Base-by-base conservation (phyloP, 2,113 vertebrate species). In the Sterrhoptilus dennistouni region DNA sequence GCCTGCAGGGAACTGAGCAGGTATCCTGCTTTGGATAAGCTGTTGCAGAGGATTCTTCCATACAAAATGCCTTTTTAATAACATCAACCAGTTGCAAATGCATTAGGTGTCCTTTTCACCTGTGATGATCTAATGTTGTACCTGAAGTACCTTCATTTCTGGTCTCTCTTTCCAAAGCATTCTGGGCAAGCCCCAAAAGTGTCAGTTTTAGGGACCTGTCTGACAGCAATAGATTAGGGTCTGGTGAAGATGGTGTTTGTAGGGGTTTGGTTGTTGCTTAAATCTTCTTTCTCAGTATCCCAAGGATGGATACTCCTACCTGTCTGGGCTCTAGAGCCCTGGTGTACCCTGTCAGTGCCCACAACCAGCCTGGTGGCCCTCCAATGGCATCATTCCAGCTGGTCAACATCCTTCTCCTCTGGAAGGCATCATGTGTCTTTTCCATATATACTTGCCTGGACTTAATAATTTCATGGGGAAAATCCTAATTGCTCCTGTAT, bases 401-500 rank as follows among this genome's bases (percentile, higher is more conserved):
- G 84, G 8, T 31, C 64, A 53, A 18, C 1, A 0, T 57, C 40
- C 36, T 52, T 27, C n/a, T 69, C 25, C 28, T 94, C 47, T 3
- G 3, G 59, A 87, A 80, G n/a, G 59, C 80, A 47, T 50, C 17
- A 5, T 50, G 14, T 17, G 25, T 74, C 25, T 47, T 86, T 88
- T 90, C 75, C 24, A 13, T 20, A 38, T 61, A 12, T 25, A 44
- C 29, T 92, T 74, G 36, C 42, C 71, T 86, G 86, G 59, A 70
- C 54, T 93, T 78, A 40, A 64, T 91, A 59, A 88, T 83, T 84
- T 91, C 66, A 45, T 31, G 50, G 90, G 52, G 59, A 90, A 92
- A 92, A 87, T 81, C 56, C 86, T 89, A 64, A 83, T 90, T 89
- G 76, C 47, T 95, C 56, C 56, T 83, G 29, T 52, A 56, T 68